Percentiles rank a stretch among this genome's conserved stretches.
These are phyloP conservation scores for Brachionus rotundiformis DNA, from an alignment of 1,140 invertebrate species.

Conservation along the genomic window DNA sequence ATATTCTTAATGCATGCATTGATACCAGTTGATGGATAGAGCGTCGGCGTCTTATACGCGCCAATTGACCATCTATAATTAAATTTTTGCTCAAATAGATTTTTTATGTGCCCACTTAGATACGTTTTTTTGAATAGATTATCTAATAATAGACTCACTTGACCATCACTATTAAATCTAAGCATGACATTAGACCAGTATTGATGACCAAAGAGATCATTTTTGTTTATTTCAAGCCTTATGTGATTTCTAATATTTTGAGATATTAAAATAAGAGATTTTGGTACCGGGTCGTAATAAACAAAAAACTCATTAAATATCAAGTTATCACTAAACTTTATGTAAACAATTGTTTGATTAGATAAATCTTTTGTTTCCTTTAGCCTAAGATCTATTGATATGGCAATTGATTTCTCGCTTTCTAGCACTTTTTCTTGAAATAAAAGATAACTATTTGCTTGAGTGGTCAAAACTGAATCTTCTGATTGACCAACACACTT, in stretches of 20 bases:
- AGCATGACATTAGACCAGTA: background rate
- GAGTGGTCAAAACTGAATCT: background rate
- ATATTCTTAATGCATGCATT: background rate
- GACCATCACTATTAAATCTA: constrained; percentile 1
- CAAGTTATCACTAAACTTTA: constrained; percentile 27
- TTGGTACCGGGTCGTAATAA: background rate
- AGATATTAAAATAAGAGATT: background rate
- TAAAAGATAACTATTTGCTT: background rate
- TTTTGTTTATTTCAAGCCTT: background rate
- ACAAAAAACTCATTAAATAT: constrained; percentile 30
- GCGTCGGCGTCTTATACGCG: background rate
- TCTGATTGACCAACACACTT: background rate
- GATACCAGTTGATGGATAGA: background rate
- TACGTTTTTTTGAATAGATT: background rate
- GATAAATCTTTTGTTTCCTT: background rate
- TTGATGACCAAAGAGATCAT: background rate
- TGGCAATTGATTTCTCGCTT: background rate
- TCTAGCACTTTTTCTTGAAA: constrained; percentile 17
- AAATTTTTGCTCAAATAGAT: constrained; percentile 13
- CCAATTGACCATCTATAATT: constrained; percentile 38
- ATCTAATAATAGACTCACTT: background rate
- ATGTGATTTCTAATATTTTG: background rate
- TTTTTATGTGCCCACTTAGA: background rate
- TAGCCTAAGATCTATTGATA: background rate
- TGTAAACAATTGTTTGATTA: constrained; percentile 14